A percentile compares a stretch with the other conserved stretches of the same genome.
phyloP scores from a whole-genome alignment of 2,113 vertebrate genomes.

The Leuciscus idus region DNA sequence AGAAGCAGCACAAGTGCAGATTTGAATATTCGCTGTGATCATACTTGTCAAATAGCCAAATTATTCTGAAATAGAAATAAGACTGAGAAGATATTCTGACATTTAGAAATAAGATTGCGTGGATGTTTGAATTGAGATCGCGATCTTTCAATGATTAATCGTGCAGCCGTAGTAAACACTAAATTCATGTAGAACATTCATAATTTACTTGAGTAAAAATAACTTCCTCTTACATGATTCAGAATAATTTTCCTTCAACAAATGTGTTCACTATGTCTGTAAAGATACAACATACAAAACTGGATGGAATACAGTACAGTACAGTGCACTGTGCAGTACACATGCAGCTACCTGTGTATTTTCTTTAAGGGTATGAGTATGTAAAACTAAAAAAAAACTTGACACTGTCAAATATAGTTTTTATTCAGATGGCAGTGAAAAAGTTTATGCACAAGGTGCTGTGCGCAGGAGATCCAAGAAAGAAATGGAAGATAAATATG shows the following conservation, averaged over 20 bases:
- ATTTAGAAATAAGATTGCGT: too few species aligned
- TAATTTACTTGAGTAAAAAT: constrained; percentile 64
- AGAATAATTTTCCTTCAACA: constrained; percentile 65
- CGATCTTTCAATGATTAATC: too few species aligned
- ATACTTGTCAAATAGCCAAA: too few species aligned
- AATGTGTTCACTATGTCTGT: constrained; percentile 70
- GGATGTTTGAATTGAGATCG: too few species aligned
- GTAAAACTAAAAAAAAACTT: background rate
- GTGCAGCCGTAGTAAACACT: too few species aligned
- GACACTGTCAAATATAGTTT: background rate
- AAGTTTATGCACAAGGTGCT: background rate
- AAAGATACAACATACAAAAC: background rate
- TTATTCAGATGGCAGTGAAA: background rate
- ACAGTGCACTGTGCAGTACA: background rate
- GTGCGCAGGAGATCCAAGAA: background rate
- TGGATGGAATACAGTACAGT: background rate
- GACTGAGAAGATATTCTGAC: too few species aligned
- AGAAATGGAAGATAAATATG: background rate
- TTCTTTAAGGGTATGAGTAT: background rate
- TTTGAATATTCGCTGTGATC: too few species aligned
- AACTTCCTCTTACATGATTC: constrained; percentile 64
- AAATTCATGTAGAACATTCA: constrained; percentile 13
- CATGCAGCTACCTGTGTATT: background rate
- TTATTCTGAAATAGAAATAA: too few species aligned
- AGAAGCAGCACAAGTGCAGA: too few species aligned